Evolutionary conservation across 2,888 invertebrate species (phyloP).

Genomic region (Tubulanus polymorphus): DNA sequence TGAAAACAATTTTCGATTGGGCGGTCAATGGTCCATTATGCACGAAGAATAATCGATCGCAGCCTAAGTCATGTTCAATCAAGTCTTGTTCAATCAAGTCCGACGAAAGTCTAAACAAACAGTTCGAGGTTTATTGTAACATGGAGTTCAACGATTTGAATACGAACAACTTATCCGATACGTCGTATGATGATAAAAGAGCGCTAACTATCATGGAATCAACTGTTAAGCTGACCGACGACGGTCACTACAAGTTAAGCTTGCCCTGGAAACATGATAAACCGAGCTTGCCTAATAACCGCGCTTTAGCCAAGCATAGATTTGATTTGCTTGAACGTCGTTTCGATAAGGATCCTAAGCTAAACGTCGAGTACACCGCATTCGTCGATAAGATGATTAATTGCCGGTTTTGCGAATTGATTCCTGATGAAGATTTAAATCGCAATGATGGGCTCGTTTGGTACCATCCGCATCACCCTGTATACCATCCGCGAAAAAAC

Average conservation of each 20-base stretch:
- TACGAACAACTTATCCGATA: background rate
- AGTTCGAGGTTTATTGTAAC: background rate
- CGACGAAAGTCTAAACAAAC: no score
- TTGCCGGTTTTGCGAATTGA: background rate
- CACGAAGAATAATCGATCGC: background rate
- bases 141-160: background rate
- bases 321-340: background rate
- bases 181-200: background rate
- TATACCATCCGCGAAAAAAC: background rate
- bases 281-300: background rate
- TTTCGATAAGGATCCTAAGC: background rate
- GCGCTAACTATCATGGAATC: background rate
- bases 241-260: slow-evolving; percentile 1
- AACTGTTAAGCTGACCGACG: background rate
- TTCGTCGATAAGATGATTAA: slow-evolving; percentile 6
- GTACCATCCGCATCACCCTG: slow-evolving; percentile 6
- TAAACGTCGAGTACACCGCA: background rate
- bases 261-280: background rate
- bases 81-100: no score
- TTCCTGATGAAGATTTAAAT: background rate
- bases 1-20: background rate
- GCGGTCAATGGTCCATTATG: background rate
- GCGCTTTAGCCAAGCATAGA: background rate
- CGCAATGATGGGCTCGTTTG: background rate
- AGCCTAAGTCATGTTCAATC: background rate